Evolutionary conservation across 1,140 invertebrate genomes (phyloP).

Genomic region (Homalodisca vitripennis): DNA sequence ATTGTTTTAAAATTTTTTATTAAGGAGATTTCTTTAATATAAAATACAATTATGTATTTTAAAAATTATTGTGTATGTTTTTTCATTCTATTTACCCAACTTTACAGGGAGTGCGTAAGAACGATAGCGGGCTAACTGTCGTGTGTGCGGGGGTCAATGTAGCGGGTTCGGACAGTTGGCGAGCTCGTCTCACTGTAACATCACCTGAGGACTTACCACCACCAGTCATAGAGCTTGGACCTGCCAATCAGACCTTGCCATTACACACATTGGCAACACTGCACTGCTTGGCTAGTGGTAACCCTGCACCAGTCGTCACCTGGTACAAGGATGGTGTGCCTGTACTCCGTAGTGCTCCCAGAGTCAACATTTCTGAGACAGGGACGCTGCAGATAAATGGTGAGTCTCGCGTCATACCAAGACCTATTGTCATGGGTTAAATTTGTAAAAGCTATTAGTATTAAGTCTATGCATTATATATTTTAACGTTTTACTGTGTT

Average conservation of each 20-base stretch:
- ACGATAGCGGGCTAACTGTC: constrained; percentile 61
- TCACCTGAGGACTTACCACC: constrained; percentile 77
- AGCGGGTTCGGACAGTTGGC: constrained; percentile 73
- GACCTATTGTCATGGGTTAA: background rate
- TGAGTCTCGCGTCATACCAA: background rate
- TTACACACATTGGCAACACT: constrained; percentile 73
- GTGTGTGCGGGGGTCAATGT: constrained; percentile 79
- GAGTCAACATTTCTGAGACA: constrained; percentile 67
- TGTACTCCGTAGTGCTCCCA: constrained; percentile 53
- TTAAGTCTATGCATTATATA: background rate
- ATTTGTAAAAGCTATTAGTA: background rate
- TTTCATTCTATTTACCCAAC: background rate
- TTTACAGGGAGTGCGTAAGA: constrained; percentile 54
- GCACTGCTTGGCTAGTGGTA: constrained; percentile 72
- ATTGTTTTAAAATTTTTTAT: background rate
- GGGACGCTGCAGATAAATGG: constrained; percentile 68
- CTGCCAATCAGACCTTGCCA: constrained; percentile 86
- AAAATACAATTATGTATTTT: too few species aligned
- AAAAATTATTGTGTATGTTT: too few species aligned
- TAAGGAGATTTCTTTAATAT: background rate
- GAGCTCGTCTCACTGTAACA: constrained; percentile 66
- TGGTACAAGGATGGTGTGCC: constrained; percentile 81
- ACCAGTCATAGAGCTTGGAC: constrained; percentile 82
- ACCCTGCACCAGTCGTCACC: constrained; percentile 72
- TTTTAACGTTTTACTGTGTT: background rate